Conservation (phyloP, 2,797 vertebrate genomes). For the Rhinatrema bivittatum region DNA sequence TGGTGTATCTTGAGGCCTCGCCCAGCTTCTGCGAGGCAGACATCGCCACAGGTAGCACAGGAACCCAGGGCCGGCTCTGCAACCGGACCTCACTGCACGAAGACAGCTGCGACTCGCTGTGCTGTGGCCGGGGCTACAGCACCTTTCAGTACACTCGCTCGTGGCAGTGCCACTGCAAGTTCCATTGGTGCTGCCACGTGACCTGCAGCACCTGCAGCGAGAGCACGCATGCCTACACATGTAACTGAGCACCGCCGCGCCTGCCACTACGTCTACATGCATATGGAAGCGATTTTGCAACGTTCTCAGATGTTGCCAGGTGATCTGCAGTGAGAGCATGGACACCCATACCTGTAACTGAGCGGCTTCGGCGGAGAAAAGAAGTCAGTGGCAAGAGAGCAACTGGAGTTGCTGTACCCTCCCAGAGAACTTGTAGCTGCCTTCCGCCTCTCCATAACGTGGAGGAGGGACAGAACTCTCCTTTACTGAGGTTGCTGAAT, state of each 20-base stretch:
- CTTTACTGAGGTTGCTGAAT: too few species aligned
- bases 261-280: too few species aligned
- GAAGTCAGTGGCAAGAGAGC: too few species aligned
- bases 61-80: conserved; percentile 9
- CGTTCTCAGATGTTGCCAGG: too few species aligned
- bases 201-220: conserved; percentile 15
- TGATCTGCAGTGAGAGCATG: too few species aligned
- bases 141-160: conserved; percentile 11
- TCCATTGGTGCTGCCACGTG: conserved; percentile 24
- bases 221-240: conserved; percentile 16
- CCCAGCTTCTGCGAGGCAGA: conserved; percentile 20
- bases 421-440: too few species aligned
- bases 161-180: conserved; percentile 22
- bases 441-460: too few species aligned
- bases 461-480: too few species aligned
- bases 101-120: conserved; percentile 10
- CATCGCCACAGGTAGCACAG: conserved; percentile 9
- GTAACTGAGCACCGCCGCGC: conserved; percentile 1
- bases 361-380: too few species aligned
- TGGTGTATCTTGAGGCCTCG: conserved; percentile 15
- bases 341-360: too few species aligned
- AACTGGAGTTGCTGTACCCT: too few species aligned
- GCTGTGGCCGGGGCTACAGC: conserved; percentile 18
- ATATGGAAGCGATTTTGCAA: too few species aligned
- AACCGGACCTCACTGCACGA: conserved; percentile 1